Percentiles rank a stretch among this genome's conserved stretches.
Evolutionary conservation across 2,888 invertebrate genomes (phyloP).

Genomic region (Tineola bisselliella): DNA sequence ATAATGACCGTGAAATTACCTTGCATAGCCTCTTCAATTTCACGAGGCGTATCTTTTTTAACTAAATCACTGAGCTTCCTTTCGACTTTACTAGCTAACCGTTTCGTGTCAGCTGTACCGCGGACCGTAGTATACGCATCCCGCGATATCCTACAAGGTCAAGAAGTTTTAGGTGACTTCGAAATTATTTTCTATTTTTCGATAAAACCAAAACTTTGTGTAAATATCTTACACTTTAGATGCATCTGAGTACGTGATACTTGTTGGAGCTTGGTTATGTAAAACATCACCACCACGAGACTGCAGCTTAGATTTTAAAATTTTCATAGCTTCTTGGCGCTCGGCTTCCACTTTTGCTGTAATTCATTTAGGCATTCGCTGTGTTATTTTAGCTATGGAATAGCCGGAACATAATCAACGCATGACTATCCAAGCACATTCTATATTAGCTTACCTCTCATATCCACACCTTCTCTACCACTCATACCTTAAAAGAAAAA

Average conservation of each 20-base stretch:
- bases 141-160: no score
- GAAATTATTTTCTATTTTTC: no score
- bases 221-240: slow-evolving; percentile 33
- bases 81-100: slow-evolving; percentile 51
- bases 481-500: no score
- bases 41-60: slow-evolving; percentile 27
- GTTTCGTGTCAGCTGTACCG: slow-evolving; percentile 39
- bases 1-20: slow-evolving; percentile 33
- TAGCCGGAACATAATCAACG: no score
- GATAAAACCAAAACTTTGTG: no score
- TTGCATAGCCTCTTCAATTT: slow-evolving; percentile 42
- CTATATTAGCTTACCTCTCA: no score
- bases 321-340: slow-evolving; percentile 22
- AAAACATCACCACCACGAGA: slow-evolving; percentile 34
- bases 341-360: neutral
- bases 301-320: slow-evolving; percentile 32
- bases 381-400: no score
- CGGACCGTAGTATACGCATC: slow-evolving; percentile 23
- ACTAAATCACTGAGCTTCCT: slow-evolving; percentile 36
- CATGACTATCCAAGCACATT: no score
- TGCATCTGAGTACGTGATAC: slow-evolving; percentile 31
- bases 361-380: no score
- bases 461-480: no score
- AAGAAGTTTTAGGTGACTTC: no score
- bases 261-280: slow-evolving; percentile 39